Conservation (phyloP, 1,140 invertebrate species). For the Camponotus vicinus region DNA sequence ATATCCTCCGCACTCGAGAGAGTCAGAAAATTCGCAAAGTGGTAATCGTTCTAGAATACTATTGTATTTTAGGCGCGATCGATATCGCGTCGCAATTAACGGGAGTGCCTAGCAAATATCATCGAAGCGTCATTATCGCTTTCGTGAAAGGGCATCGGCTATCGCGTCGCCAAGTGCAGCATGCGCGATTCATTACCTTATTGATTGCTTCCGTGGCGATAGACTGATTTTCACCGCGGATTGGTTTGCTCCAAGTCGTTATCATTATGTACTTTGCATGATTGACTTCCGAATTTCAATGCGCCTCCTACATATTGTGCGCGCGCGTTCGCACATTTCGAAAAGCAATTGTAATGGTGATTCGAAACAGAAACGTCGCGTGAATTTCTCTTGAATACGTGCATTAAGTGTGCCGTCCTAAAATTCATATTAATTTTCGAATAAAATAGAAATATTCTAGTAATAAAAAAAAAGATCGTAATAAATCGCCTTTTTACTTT, state of each 20-base stretch:
- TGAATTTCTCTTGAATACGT: neutral
- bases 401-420: too few relatives aligned
- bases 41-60: neutral
- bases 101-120: slow-evolving; percentile 49
- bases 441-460: neutral
- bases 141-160: slow-evolving; percentile 54
- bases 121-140: slow-evolving; percentile 55
- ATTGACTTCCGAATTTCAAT: slow-evolving; percentile 67
- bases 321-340: neutral
- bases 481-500: neutral
- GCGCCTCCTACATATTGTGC: neutral
- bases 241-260: slow-evolving; percentile 69
- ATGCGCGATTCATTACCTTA: slow-evolving; percentile 59
- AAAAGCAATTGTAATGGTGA: neutral
- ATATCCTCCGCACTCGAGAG: neutral
- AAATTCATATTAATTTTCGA: neutral
- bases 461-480: neutral
- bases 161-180: slow-evolving; percentile 44
- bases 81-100: slow-evolving; percentile 52
- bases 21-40: neutral
- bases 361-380: neutral
- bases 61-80: slow-evolving; percentile 39
- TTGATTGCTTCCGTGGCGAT: slow-evolving; percentile 56
- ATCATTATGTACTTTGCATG: slow-evolving; percentile 62
- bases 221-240: slow-evolving; percentile 59